Conservation (phyloP, 2,888 invertebrate genomes). For the Blera fallax region DNA sequence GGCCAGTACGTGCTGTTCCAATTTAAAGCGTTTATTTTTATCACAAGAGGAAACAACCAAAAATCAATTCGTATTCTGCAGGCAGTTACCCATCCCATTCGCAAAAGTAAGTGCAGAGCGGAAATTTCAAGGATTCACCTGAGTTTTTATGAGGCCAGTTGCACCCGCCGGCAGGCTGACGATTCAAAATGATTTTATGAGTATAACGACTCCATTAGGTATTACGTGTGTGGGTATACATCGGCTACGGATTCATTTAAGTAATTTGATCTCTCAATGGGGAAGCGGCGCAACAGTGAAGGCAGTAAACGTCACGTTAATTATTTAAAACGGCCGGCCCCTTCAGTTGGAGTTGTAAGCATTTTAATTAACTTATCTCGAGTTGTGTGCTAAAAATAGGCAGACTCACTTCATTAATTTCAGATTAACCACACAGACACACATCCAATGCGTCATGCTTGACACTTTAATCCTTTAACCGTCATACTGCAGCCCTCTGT, state of each 20-base stretch:
- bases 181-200: background rate
- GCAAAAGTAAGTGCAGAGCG: background rate
- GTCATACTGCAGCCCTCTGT: background rate
- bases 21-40: background rate
- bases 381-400: background rate
- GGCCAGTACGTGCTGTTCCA: constrained; percentile 27
- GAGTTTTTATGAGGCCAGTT: background rate
- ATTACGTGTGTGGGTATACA: background rate
- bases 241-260: background rate
- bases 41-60: background rate
- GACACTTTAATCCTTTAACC: constrained; percentile 24
- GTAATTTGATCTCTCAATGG: constrained; percentile 2
- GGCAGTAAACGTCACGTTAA: background rate
- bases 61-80: background rate
- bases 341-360: background rate
- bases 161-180: background rate
- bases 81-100: background rate
- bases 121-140: constrained; percentile 19
- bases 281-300: background rate
- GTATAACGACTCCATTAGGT: constrained; percentile 6
- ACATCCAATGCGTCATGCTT: background rate
- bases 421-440: constrained; percentile 7
- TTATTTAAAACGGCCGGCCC: constrained; percentile 10
- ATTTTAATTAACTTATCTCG: constrained; percentile 45
- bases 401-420: constrained; percentile 24